phyloP scores from a whole-genome alignment of 2,113 vertebrate genomes.

The Panurus biarmicus region DNA sequence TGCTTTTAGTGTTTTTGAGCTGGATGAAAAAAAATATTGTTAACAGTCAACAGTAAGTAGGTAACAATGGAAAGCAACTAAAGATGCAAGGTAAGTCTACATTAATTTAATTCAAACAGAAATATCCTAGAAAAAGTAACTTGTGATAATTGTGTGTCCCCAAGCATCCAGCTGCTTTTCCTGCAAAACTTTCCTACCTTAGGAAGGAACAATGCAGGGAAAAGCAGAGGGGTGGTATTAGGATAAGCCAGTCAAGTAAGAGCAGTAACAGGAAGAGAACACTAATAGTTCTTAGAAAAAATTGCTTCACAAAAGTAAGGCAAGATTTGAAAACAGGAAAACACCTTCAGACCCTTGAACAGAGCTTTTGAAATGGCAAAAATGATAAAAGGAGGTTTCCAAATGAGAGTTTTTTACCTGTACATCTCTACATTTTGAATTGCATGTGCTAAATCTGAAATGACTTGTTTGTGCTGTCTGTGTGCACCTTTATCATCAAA shows the following conservation, averaged over 20 bases:
- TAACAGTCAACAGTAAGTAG: neutral
- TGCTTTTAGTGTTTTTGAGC: neutral
- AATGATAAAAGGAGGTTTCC: neutral
- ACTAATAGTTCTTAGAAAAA: neutral
- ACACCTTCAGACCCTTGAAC: neutral
- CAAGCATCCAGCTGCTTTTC: neutral
- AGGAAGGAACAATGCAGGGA: neutral
- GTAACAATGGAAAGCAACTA: neutral
- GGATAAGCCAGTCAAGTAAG: neutral
- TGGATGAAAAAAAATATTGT: neutral
- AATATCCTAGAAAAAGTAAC: neutral
- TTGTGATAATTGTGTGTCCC: accelerated
- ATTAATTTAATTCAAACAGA: neutral
- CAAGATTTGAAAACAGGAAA: neutral
- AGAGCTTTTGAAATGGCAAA: neutral
- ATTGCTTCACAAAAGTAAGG: neutral
- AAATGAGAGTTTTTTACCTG: neutral
- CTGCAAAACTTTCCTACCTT: neutral
- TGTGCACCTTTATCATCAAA: neutral
- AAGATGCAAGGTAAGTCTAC: neutral
- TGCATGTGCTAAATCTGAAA: neutral
- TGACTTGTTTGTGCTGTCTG: neutral
- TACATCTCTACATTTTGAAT: neutral
- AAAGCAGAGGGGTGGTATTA: neutral
- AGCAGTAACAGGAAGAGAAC: neutral